Evolutionary conservation across 2,797 vertebrate species (phyloP).

Genomic region (Paramormyrops hopkinsi): DNA sequence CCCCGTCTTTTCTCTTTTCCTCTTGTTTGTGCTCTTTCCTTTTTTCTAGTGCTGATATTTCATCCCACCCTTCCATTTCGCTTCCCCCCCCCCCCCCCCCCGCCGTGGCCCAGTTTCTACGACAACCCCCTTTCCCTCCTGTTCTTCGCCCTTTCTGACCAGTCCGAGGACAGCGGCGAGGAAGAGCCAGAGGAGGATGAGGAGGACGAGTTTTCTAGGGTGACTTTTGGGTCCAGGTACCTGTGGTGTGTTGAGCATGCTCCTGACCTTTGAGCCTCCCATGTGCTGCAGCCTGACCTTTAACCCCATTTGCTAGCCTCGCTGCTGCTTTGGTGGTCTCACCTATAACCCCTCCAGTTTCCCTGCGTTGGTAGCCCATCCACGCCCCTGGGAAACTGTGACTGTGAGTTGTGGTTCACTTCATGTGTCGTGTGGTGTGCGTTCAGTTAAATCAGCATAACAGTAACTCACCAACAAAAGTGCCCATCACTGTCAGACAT

Average conservation of each 20-base stretch:
- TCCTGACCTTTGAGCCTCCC: constrained; percentile 24
- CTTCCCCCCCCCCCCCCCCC: constrained; percentile 12
- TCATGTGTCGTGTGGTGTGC: not conserved
- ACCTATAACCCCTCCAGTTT: not conserved
- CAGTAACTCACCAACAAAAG: not conserved
- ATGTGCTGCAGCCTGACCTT: not conserved
- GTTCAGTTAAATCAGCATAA: not conserved
- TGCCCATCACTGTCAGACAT: not conserved
- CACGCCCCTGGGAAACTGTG: not conserved
- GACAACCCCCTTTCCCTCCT: constrained; percentile 87
- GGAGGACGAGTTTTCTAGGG: constrained; percentile 85
- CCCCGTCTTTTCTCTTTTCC: not conserved
- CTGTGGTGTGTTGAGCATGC: constrained; percentile 66
- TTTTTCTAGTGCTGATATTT: constrained; percentile 35
- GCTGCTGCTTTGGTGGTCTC: not conserved
- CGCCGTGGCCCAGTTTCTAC: constrained; percentile 56
- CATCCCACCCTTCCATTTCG: constrained; percentile 24
- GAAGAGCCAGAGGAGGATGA: constrained; percentile 85
- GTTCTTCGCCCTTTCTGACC: constrained; percentile 84
- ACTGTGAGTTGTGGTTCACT: not conserved
- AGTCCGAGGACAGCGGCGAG: constrained; percentile 91
- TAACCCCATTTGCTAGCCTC: constrained; percentile 2
- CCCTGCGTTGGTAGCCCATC: not conserved
- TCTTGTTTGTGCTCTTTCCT: not conserved
- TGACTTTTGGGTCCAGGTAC: constrained; percentile 99